Conservation (phyloP, 2,113 vertebrate species). For the Callipepla squamata region DNA sequence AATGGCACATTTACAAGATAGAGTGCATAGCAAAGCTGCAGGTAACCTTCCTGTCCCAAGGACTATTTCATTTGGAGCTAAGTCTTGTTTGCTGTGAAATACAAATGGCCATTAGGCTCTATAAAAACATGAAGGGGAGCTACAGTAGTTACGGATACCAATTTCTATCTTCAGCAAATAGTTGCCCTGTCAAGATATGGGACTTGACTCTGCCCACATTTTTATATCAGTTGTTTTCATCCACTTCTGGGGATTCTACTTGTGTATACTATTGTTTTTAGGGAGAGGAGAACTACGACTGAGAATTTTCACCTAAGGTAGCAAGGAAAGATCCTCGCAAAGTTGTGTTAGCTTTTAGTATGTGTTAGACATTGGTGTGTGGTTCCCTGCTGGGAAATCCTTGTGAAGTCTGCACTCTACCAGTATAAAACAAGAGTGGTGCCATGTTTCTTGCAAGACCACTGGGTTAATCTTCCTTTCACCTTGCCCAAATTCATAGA, state of each 20-base stretch:
- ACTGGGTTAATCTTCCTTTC: not conserved
- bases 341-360: not conserved
- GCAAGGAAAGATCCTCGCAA: not conserved
- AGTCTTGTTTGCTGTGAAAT: not conserved
- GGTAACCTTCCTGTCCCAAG: not conserved
- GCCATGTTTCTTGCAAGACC: not conserved
- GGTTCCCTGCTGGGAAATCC: not conserved
- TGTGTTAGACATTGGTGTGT: not conserved
- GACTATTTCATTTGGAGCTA: not conserved
- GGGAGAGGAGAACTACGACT: not conserved
- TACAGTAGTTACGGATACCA: not conserved
- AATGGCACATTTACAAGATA: not conserved
- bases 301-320: not conserved
- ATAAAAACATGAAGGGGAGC: not conserved
- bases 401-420: not conserved
- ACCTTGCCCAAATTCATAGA: not conserved
- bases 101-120: not conserved
- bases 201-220: not conserved
- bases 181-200: not conserved
- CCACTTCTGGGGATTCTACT: not conserved
- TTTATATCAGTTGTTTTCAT: not conserved
- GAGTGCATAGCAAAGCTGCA: not conserved
- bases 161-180: not conserved
- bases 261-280: not conserved
- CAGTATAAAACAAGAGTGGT: not conserved